Evolutionary conservation across 2,113 vertebrate species (phyloP).

Genomic region (Gambusia affinis): DNA sequence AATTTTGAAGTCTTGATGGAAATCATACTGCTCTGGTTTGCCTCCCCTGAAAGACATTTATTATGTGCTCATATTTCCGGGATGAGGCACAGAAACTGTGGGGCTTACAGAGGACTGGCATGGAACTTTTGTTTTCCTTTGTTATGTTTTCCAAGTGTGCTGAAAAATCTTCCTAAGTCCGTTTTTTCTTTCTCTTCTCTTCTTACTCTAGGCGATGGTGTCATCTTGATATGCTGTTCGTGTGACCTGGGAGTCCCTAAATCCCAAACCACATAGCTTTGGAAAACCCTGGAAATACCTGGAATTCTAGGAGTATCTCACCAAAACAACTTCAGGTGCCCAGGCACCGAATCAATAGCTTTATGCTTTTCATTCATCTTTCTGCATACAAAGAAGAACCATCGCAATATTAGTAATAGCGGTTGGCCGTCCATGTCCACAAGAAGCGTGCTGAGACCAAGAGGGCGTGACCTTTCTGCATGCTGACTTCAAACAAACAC

Average conservation of each 20-base stretch:
- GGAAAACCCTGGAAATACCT: conserved; percentile 80
- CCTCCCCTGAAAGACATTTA: conserved; percentile 67
- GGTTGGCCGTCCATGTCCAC: conserved; percentile 57
- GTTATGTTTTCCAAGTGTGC: conserved; percentile 38
- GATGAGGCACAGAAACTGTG: conserved; percentile 51
- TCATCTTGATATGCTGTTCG: conserved; percentile 56
- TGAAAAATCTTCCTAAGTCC: conserved; percentile 47
- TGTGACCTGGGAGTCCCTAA: conserved; percentile 74
- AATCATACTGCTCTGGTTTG: conserved; percentile 74
- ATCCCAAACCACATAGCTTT: conserved; percentile 77
- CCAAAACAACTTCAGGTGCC: conserved; percentile 75
- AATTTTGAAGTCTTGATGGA: conserved; percentile 76
- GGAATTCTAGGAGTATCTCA: conserved; percentile 80
- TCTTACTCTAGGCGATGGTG: conserved; percentile 70
- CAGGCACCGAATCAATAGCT: conserved; percentile 78
- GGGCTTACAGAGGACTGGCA: conserved; percentile 12
- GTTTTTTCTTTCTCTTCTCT: conserved; percentile 14
- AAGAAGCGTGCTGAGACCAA: conserved; percentile 76
- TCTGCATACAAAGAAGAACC: conserved; percentile 67
- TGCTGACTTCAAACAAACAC: conserved; percentile 78
- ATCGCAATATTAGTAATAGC: conserved; percentile 72
- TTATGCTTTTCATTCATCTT: conserved; percentile 68
- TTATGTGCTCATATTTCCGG: conserved; percentile 55
- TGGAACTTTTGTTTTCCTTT: conserved; percentile 37
- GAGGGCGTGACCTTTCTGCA: conserved; percentile 80